Base-by-base conservation (phyloP, 2,888 invertebrate species). In the Protodeltote pygarga region DNA sequence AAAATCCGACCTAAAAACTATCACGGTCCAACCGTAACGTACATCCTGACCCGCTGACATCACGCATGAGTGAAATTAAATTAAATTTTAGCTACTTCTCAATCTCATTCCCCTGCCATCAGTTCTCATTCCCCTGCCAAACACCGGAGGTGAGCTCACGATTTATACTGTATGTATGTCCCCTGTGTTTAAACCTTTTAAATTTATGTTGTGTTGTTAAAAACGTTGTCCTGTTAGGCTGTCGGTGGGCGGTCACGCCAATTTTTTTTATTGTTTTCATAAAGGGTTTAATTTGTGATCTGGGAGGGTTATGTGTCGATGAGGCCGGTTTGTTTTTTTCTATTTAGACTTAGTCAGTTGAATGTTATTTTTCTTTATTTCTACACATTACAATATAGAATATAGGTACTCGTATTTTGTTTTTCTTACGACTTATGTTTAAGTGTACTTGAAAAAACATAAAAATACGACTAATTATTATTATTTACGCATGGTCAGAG, bases 11-110 rank as follows among this genome's bases (percentile, higher is more conserved):
- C 25, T 13, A 37, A 60, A 68, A 65, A 67, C 68, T 71, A 71
- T 57, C 38, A 37, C 9, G 23, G n/a, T 1, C 19, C 14, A 23
- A 41, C n/a, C n/a, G n/a, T n/a, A n/a, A n/a, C n/a, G n/a, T n/a
- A 59, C 42, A 48, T 35, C 39, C 35, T 19, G 31, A 28, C 29
- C 38, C 46, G 48, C 8, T 37, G 9, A 3, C 46, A 14, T 46
- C 14, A 68, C 61, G 75, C 77, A 65, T 73, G 74, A 55, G 51
- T 54, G 65, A 61, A 64, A 68, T 69, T 73, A 74, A 77, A 77
- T 77, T 76, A 73, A 76, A 76, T 73, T 77, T 77, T 65, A 61
- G 70, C 66, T 28, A 17, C 17, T 13, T 5, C 13, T 35, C 55
- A 20, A 23, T 45, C 28, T 44, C 27, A 52, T 53, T 40, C 40